phyloP scores from a whole-genome alignment of 2,113 vertebrate species.

The Strigops habroptila region DNA sequence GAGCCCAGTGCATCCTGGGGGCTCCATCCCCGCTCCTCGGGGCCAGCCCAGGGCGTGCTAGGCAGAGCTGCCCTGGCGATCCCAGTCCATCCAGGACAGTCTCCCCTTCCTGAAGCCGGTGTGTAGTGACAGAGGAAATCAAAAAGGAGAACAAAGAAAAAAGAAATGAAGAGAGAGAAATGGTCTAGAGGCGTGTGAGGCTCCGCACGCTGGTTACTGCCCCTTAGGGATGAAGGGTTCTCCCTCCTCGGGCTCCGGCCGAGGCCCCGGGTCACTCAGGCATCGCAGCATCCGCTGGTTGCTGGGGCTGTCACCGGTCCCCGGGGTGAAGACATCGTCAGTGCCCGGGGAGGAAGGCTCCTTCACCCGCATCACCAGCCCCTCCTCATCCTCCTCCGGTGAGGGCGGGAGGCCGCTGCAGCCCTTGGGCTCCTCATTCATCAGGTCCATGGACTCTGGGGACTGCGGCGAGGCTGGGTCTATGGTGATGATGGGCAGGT shows the following conservation, averaged over 20 bases:
- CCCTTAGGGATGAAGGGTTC: constrained; percentile 87
- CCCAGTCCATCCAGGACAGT: neutral
- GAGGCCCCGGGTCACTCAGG: constrained; percentile 93
- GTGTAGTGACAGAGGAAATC: constrained; percentile 31
- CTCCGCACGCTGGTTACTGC: constrained; percentile 39
- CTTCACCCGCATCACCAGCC: constrained; percentile 80
- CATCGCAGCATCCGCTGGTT: constrained; percentile 87
- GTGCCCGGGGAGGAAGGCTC: constrained; percentile 71
- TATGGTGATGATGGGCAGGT: constrained; percentile 87
- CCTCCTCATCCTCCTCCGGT: constrained; percentile 71
- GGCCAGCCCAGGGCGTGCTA: neutral
- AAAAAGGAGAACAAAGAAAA: neutral
- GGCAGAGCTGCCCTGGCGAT: neutral
- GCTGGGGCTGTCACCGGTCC: constrained; percentile 66
- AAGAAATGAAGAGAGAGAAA: constrained; percentile 7
- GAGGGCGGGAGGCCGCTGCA: constrained; percentile 28
- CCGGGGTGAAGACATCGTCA: constrained; percentile 73
- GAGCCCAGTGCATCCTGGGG: neutral
- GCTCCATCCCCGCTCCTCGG: neutral
- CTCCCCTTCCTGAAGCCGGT: neutral
- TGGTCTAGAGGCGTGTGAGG: neutral
- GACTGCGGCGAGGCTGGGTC: constrained; percentile 92
- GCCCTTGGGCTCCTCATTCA: constrained; percentile 79
- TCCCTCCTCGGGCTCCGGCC: constrained; percentile 84
- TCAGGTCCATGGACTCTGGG: constrained; percentile 81